Base-by-base conservation (phyloP, 2,888 invertebrate species). In the Drosophila eohydei region DNA sequence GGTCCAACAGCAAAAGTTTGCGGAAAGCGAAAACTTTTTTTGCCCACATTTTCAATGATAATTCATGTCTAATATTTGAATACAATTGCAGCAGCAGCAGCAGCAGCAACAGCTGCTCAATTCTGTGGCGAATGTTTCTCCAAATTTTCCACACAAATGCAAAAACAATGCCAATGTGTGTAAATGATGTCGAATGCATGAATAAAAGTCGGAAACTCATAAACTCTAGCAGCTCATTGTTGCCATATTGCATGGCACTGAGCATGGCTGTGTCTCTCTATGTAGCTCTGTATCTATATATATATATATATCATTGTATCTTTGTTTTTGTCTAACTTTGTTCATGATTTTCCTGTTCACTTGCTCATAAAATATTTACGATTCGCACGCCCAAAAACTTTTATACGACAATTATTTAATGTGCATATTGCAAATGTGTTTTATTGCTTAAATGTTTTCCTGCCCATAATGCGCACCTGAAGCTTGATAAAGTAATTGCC, bases 1-100 rank as follows among this genome's bases (percentile, higher is more conserved):
- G 16, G 60, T 61, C 34, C 36, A 51, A 36, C 38, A 51, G 36
- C 38, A 66, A 79, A 78, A 71, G 65, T 74, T 83, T 77, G 68
- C 75, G 73, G 74, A 74, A 83, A 81, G 78, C 78, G 69, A 74
- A 83, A 81, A 83, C 62, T 50, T 74, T 83, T 83, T 84, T 81
- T 84, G 78, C 56, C 14, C 77, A 71, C 72, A 73, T 68, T 87
- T 81, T 74, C 81, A 86, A 83, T 89, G 78, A 83, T 87, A 89
- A 83, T 83, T 88, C 83, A 83, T 83, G 89, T 83, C 81, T 78
- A 73, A 75, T 88, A 89, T 84, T 84, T 84, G 84, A 84, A 84
- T 84, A 84, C 84, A 84, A 84, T 84, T 81, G 89, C 80, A 71
- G 51, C 67, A 44, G 64, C 59, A 65, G 16, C 65, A 56, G 44